phyloP scores from a whole-genome alignment of 2,113 vertebrate species.

The Smithornis capensis region DNA sequence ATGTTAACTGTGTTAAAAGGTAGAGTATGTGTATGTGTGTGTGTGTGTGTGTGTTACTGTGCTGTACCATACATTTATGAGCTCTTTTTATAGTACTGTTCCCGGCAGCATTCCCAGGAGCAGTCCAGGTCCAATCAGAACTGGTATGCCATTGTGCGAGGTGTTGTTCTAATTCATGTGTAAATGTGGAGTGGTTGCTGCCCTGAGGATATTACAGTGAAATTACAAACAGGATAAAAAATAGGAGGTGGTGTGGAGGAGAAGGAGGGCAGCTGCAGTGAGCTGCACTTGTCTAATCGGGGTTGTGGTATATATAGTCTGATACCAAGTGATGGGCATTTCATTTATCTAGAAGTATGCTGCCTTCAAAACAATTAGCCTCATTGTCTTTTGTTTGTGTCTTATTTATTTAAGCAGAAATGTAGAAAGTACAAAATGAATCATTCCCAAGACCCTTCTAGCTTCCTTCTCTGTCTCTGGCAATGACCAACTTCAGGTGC shows the following conservation, averaged over 20 bases:
- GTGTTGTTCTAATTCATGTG: slow-evolving; percentile 61
- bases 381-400: background rate
- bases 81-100: slow-evolving; percentile 45
- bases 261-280: background rate
- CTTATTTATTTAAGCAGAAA: background rate
- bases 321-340: background rate
- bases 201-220: slow-evolving; percentile 48
- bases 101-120: slow-evolving; percentile 50
- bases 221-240: slow-evolving; percentile 49
- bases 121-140: slow-evolving; percentile 47
- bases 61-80: slow-evolving; percentile 11
- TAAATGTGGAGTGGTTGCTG: slow-evolving; percentile 56
- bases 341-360: background rate
- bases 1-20: background rate
- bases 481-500: background rate
- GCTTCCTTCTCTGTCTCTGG: background rate
- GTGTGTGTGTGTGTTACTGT: background rate
- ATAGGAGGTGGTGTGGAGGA: background rate
- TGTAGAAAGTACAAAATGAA: background rate
- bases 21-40: background rate
- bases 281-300: background rate
- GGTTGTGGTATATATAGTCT: background rate
- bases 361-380: slow-evolving; percentile 4
- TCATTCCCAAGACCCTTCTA: background rate
- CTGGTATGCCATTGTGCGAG: slow-evolving; percentile 42